phyloP scores from a whole-genome alignment of 1,140 invertebrate genomes.

The Drosophila ohnishii region DNA sequence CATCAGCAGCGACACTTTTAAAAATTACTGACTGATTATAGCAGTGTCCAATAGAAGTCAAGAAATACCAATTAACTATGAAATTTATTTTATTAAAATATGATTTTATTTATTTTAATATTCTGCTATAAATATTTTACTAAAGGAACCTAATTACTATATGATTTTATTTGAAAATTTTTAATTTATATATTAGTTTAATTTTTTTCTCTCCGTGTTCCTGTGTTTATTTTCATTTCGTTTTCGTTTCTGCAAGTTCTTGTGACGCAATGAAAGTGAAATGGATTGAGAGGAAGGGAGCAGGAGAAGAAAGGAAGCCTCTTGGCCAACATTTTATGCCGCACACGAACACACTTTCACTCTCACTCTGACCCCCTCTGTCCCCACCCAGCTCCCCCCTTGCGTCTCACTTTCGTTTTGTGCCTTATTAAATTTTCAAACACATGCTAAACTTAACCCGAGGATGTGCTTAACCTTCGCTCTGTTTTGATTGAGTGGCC shows the following conservation, averaged over 20 bases:
- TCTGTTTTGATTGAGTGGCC: slow-evolving; percentile 79
- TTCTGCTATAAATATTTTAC: no score
- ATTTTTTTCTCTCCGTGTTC: slow-evolving; percentile 3
- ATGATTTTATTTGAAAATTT: neutral
- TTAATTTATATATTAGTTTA: no score
- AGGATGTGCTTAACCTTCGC: slow-evolving; percentile 78
- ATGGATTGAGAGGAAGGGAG: slow-evolving; percentile 16
- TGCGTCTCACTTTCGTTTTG: slow-evolving; percentile 19
- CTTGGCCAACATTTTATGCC: slow-evolving; percentile 59
- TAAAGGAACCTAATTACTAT: neutral
- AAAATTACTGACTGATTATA: neutral
- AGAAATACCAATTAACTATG: neutral
- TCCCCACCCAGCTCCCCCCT: neutral
- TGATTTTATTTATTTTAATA: neutral
- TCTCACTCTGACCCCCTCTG: slow-evolving; percentile 7
- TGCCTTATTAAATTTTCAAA: slow-evolving; percentile 80
- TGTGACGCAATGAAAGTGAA: slow-evolving; percentile 58
- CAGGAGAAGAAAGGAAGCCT: slow-evolving; percentile 9
- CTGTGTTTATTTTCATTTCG: slow-evolving; percentile 21
- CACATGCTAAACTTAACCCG: slow-evolving; percentile 80
- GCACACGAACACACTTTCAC: slow-evolving; percentile 47
- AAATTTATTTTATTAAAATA: no score
- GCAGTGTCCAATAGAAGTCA: no score
- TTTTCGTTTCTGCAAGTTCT: slow-evolving; percentile 38
- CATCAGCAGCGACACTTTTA: neutral